These are phyloP conservation scores for Temnothorax nylanderi DNA, from an alignment of 1,140 invertebrate species.

Conservation along the genomic window DNA sequence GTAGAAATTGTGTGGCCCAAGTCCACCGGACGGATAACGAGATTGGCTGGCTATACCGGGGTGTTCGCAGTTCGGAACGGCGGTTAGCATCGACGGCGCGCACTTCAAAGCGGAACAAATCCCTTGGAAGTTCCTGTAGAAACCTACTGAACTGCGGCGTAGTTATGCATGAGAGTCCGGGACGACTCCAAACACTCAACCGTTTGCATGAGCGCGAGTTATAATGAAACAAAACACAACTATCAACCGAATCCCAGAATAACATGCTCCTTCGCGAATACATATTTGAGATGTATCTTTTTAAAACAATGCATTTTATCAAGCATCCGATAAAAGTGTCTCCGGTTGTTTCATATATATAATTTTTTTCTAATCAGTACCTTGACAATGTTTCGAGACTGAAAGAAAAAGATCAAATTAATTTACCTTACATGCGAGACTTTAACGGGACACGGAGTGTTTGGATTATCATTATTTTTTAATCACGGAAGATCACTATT, in stretches of 20 bases:
- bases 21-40: conserved; percentile 58
- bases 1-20: conserved; percentile 48
- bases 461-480: conserved; percentile 5
- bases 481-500: neutral
- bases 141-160: conserved; percentile 43
- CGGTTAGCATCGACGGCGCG: conserved; percentile 45
- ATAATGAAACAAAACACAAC: conserved; percentile 45
- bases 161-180: conserved; percentile 44
- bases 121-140: conserved; percentile 51
- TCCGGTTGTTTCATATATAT: neutral
- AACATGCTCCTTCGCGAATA: neutral
- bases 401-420: neutral
- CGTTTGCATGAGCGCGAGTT: conserved; percentile 9
- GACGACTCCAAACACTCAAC: conserved; percentile 32
- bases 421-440: neutral
- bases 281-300: neutral
- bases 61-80: conserved; percentile 58
- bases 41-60: conserved; percentile 46
- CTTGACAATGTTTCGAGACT: neutral
- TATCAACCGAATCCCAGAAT: neutral
- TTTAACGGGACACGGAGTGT: neutral
- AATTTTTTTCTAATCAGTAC: neutral
- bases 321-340: neutral
- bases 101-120: conserved; percentile 68
- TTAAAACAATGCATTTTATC: neutral